Conservation (phyloP, 2,888 invertebrate genomes). For the Drosophila niveifrons region DNA sequence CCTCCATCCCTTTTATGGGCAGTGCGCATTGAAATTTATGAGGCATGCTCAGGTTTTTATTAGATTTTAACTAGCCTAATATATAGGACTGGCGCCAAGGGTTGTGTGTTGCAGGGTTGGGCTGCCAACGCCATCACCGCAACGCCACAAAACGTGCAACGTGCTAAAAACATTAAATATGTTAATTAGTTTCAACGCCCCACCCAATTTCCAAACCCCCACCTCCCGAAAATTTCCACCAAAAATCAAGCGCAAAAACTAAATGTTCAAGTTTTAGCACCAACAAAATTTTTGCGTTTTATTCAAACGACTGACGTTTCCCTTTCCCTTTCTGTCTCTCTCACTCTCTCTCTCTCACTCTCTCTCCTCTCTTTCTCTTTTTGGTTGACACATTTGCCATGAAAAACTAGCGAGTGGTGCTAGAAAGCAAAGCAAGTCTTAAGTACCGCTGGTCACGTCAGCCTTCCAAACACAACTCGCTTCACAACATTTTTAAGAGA, state of each 20-base stretch:
- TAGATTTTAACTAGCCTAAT: slow-evolving; percentile 85
- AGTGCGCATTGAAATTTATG: slow-evolving; percentile 83
- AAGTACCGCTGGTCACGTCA: slow-evolving; percentile 77
- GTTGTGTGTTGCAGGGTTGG: slow-evolving; percentile 51
- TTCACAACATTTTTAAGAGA: slow-evolving; percentile 15
- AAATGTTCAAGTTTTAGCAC: slow-evolving; percentile 74
- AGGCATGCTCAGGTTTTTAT: slow-evolving; percentile 85
- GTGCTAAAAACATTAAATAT: slow-evolving; percentile 85
- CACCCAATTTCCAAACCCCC: slow-evolving; percentile 17
- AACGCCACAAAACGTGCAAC: slow-evolving; percentile 70
- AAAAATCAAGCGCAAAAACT: slow-evolving; percentile 62
- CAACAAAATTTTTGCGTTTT: slow-evolving; percentile 44
- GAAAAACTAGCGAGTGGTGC: slow-evolving; percentile 31
- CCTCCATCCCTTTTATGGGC: slow-evolving; percentile 23
- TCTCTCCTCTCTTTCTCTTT: not conserved
- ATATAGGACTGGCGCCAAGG: slow-evolving; percentile 53
- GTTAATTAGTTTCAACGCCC: slow-evolving; percentile 84
- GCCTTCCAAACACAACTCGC: slow-evolving; percentile 28
- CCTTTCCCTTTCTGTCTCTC: not conserved
- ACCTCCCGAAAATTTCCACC: too few species aligned
- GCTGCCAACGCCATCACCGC: not conserved
- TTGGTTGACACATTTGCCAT: slow-evolving; percentile 66
- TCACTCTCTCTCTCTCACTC: not conserved
- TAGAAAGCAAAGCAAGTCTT: slow-evolving; percentile 39
- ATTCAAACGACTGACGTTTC: not conserved